Evolutionary conservation across 2,797 vertebrate genomes (phyloP), one percentile per base, ranked within the genome.

Genomic region (Aeoliscus strigatus): DNA sequence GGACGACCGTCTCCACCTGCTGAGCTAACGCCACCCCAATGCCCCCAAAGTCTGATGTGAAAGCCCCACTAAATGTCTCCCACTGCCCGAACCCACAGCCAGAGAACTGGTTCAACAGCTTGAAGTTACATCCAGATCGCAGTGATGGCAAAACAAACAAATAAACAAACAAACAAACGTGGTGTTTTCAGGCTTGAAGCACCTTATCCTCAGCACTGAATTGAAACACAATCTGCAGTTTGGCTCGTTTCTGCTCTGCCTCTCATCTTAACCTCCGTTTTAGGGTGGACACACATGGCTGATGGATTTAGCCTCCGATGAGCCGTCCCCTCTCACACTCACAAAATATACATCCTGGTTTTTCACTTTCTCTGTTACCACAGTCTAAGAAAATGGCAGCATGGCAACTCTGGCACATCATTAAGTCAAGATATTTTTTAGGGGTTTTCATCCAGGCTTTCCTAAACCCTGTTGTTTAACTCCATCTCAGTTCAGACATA

Each of bases 401-500:
- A 62, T 5, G 38, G 73, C 46, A 66, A 71, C 37, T 60, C 64
- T 60, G 66, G 51, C 68, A 66, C 62, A 50, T 63, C 56, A 73
- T 69, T 61, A 65, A 63, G 49, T 55, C 11, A 27, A 70, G 60
- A 75, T 54, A 69, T 68, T 54, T 53, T 65, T 54, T 47, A 29
- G 77, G 4, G 54, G 66, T 71, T 72, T 54, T 49, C 24, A 48
- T 67, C 15, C 61, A 60, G 56, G 53, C 73, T 69, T 56, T 44
- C 32, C 53, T 57, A 61, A 77, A 66, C 63, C 58, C 54, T 49
- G 1, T 34, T 60, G 31, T 75, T 80, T 62, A 68, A 67, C 75
- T 71, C 53, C 48, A 39, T 60, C 65, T 75, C 59, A 68, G 58
- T 69, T 75, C 60, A 63, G 71, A 73, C 55, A 28, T 43, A 65